Evolutionary conservation across 2,113 vertebrate species (phyloP).

Genomic region (Ctenomys sociabilis): DNA sequence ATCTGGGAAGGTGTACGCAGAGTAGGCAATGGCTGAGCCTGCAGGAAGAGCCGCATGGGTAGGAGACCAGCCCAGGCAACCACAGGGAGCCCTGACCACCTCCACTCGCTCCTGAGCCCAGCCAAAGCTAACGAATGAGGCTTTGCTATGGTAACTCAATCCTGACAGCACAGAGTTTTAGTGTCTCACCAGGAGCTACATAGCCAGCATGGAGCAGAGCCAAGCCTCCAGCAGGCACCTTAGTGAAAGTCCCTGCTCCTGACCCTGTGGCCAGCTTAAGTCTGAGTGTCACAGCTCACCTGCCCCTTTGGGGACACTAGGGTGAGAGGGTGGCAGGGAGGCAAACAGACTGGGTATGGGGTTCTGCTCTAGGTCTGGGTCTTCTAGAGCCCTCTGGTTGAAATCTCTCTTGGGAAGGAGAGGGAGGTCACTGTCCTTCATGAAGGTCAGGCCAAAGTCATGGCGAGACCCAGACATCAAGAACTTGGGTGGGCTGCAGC

Average conservation of each 20-base stretch:
- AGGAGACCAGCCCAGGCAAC: background rate
- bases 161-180: background rate
- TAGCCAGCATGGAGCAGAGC: background rate
- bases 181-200: background rate
- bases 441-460: background rate
- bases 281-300: background rate
- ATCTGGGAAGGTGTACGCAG: conserved; percentile 90
- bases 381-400: background rate
- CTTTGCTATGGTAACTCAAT: background rate
- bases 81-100: background rate
- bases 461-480: background rate
- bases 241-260: rapidly evolving
- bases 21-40: conserved; percentile 95
- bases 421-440: background rate
- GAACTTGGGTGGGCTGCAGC: background rate
- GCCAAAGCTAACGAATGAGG: background rate
- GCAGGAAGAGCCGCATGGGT: background rate
- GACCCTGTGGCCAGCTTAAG: background rate
- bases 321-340: background rate
- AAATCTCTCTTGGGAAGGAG: background rate
- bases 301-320: background rate
- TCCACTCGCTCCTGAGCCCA: background rate
- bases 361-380: background rate
- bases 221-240: background rate
- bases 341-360: background rate